phyloP scores from a whole-genome alignment of 2,797 vertebrate species.

The Rhabdomys pumilio region DNA sequence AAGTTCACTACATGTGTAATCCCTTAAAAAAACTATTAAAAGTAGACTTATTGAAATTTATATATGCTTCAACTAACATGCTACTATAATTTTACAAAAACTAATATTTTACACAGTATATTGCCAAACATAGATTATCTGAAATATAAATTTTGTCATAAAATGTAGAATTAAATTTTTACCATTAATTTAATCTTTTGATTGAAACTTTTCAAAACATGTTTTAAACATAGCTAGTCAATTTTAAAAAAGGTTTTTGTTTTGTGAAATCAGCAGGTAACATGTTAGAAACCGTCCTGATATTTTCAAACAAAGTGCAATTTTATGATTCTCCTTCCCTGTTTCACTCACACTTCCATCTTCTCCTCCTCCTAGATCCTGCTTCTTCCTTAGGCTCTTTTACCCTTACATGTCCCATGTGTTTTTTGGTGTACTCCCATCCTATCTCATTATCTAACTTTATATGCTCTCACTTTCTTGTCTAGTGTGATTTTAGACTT shows the following conservation, averaged over 20 bases:
- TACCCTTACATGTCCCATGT: background rate
- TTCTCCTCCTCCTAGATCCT: background rate
- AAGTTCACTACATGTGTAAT: background rate
- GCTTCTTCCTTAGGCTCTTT: too few species aligned
- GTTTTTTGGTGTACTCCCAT: background rate
- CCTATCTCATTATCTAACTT: background rate
- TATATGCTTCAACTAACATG: background rate
- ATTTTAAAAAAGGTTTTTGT: background rate
- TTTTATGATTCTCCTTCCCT: background rate
- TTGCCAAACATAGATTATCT: background rate
- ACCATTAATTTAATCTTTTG: background rate
- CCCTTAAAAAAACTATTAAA: background rate
- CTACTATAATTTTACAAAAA: background rate
- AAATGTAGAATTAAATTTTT: background rate
- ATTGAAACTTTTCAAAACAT: background rate
- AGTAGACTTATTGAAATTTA: background rate
- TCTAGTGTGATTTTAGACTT: background rate
- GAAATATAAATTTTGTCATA: background rate
- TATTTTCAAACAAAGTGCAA: background rate
- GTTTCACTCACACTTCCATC: background rate
- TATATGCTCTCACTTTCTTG: background rate
- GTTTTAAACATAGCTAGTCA: background rate
- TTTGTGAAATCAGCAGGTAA: background rate
- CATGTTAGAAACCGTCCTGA: background rate
- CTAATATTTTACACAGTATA: background rate